Base-by-base conservation (phyloP, 2,797 vertebrate species). In the Falco biarmicus region DNA sequence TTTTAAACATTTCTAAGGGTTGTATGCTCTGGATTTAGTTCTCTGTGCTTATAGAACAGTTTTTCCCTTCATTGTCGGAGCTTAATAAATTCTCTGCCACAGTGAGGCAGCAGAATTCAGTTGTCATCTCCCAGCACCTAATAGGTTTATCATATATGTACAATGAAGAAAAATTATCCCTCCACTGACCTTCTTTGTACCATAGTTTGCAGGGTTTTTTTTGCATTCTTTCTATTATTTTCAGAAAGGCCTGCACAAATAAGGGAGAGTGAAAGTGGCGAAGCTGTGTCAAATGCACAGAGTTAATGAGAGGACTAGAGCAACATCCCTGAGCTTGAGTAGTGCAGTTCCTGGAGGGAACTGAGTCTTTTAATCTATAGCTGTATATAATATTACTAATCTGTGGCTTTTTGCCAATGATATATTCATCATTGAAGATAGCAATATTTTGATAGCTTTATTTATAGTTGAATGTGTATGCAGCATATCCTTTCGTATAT, bases 31-130 rank as follows among this genome's bases (percentile, higher is more conserved):
- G 57, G 48, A 26, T 91, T 87, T 91, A 57, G 18, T 41, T 82
- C 18, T 66, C 17, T 82, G 8, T 59, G 24, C 39, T 66, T 77
- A 19, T 60, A 53, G 51, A 73, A 66, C 6, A 80, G 25, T 59
- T 88, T 88, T 76, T 32, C 59, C 32, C 12, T 43, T 65, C 15
- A 32, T 65, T 48, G 15, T 43, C 37, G 50, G 22, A 90, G 61
- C 21, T 75, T 47, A 63, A 31, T 63, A 76, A 92, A 41, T 53
- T 43, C 45, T 86, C 25, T 48, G 21, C 63, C 59, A 74, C 65
- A 59, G 80, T 59, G 80, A 96, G 86, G 63, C 50, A 94, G 80
- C 93, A 96, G 69, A 87, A 94, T 89, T 90, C 69, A 80, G 32
- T 76, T 73, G 69, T 74, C 64, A 39, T 68, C 21, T 84, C 31